Base-by-base conservation (phyloP, 2,888 invertebrate species). In the Carabus problematicus region DNA sequence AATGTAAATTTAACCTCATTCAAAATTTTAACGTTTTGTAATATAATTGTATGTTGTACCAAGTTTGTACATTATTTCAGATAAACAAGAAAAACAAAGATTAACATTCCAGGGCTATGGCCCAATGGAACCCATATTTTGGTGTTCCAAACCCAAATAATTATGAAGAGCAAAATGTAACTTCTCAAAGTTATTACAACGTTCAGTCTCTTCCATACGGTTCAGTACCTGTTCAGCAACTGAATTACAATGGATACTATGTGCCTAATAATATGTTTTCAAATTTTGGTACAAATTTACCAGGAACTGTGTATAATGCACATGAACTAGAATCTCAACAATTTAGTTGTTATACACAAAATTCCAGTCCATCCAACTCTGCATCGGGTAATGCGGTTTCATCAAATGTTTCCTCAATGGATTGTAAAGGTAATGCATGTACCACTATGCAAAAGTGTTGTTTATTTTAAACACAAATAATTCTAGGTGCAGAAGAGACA, bases 41-140 rank as follows among this genome's bases (percentile, higher is more conserved):
- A 45, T 11, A 1, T n/a, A 6, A 2, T n/a, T 45, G 2, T 45
- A 3, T 1, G 45, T n/a, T 45, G 11, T 45, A 12, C 2, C 3
- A 45, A 6, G 2, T 45, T n/a, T 45, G 7, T 11, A 14, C 45
- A 12, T n/a, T 45, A 7, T n/a, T n/a, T 52, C 39, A 45, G 60
- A 59, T 18, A 18, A 39, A 58, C 56, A 45, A 64, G 29, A 41
- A 41, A 54, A 16, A 54, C 14, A 40, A 56, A 16, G 39, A 45
- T 14, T 6, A 39, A 45, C 61, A 40, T 43, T 47, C 67, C 42
- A n/a, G 61, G 69, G 69, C 40, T 61, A 71, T 71, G 72, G 68
- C 72, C 58, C 68, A 70, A 18, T 70, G 72, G 72, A 66, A 70
- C 59, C 72, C 70, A 43, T 68, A 62, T 61, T 62, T 64, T 39